Conservation (phyloP, 2,888 invertebrate genomes). For the Lordiphosa fenestrarum region DNA sequence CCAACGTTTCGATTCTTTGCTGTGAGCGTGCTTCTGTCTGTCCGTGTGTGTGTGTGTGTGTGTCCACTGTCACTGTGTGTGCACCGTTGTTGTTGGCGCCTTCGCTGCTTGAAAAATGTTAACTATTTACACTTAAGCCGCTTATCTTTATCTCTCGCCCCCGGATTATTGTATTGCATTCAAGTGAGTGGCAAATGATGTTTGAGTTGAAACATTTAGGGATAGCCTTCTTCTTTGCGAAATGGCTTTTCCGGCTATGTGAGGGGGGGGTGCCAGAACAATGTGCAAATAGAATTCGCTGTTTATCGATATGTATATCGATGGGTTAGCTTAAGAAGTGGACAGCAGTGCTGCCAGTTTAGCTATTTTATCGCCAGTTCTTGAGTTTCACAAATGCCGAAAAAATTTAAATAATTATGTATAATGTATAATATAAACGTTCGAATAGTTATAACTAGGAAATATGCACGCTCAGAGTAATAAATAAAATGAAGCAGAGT, state of each 20-base stretch:
- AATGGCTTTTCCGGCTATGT: slow-evolving; percentile 37
- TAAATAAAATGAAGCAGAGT: too few relatives aligned
- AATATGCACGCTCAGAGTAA: too few relatives aligned
- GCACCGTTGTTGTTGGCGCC: slow-evolving; percentile 10
- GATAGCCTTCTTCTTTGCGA: slow-evolving; percentile 10
- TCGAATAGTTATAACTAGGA: too few relatives aligned
- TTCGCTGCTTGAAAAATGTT: slow-evolving; percentile 1
- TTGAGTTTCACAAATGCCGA: too few relatives aligned
- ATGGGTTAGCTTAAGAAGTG: background rate
- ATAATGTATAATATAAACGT: too few relatives aligned
- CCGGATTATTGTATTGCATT: background rate
- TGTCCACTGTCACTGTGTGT: background rate
- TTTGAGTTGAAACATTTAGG: slow-evolving; percentile 6
- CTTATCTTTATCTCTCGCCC: slow-evolving; percentile 6
- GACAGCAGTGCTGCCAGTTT: background rate
- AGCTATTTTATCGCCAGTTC: too few relatives aligned
- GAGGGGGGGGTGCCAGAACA: slow-evolving; percentile 25
- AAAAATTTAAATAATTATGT: too few relatives aligned
- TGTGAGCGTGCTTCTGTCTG: slow-evolving; percentile 7
- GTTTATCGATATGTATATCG: slow-evolving; percentile 1
- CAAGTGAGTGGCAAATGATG: slow-evolving; percentile 3
- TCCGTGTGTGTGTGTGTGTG: background rate
- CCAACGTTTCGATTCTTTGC: slow-evolving; percentile 5
- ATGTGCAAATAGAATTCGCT: slow-evolving; percentile 22
- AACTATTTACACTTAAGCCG: slow-evolving; percentile 4